Evolutionary conservation across 2,113 vertebrate species (phyloP).

Genomic region (Antechinus stuartii): DNA sequence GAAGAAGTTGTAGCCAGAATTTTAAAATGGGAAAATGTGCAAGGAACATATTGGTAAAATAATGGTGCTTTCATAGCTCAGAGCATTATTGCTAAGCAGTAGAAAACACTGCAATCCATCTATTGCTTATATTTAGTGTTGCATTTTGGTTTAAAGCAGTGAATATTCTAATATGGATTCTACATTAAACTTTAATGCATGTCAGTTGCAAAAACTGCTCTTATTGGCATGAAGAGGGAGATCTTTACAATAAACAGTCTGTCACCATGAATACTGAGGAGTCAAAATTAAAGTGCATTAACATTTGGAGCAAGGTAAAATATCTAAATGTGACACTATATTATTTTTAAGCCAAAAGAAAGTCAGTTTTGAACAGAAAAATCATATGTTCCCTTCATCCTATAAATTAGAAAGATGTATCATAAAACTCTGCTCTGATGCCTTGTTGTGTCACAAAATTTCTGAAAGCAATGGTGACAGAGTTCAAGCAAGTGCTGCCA

Average conservation of each 20-base stretch:
- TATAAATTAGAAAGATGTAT: neutral
- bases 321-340: conserved; percentile 14
- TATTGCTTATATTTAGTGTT: neutral
- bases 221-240: neutral
- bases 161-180: conserved; percentile 17
- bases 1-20: neutral
- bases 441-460: neutral
- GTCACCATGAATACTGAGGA: neutral
- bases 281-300: neutral
- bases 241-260: conserved; percentile 13
- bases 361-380: conserved; percentile 22
- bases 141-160: conserved; percentile 44
- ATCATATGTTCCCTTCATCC: conserved; percentile 15
- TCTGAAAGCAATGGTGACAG: neutral
- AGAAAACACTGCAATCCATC: neutral
- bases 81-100: neutral
- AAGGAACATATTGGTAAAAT: conserved; percentile 32
- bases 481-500: neutral
- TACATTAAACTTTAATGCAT: conserved; percentile 40
- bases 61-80: neutral
- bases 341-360: conserved; percentile 47
- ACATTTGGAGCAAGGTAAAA: conserved; percentile 30
- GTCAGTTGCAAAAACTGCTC: neutral
- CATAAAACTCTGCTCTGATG: neutral
- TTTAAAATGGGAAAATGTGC: neutral